phyloP scores from a whole-genome alignment of 1,140 invertebrate genomes.

The Nixonia krombeini region DNA sequence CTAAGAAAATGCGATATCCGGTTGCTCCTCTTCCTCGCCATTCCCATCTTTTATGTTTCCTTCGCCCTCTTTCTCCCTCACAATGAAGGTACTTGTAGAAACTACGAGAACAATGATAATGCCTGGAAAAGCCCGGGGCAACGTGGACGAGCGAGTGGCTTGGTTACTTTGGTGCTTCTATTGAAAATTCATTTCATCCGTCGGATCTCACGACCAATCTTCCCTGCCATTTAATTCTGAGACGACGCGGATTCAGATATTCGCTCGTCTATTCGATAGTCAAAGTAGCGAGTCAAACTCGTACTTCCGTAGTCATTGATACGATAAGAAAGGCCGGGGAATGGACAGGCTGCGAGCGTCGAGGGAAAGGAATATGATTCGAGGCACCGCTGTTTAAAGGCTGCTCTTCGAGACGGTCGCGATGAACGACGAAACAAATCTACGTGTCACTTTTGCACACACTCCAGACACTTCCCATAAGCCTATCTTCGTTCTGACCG shows the following conservation, averaged over 20 bases:
- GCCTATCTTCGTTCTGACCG: too few relatives aligned
- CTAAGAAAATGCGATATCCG: background rate
- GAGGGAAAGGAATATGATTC: too few relatives aligned
- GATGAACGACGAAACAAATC: too few relatives aligned
- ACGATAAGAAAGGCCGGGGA: background rate
- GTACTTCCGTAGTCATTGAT: background rate
- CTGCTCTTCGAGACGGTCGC: too few relatives aligned
- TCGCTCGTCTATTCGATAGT: constrained; percentile 43
- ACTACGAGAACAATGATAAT: constrained; percentile 34
- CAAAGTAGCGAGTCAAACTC: constrained; percentile 23
- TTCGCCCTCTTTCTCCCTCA: constrained; percentile 3
- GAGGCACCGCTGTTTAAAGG: too few relatives aligned
- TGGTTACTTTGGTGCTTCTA: constrained; percentile 39
- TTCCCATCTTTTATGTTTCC: background rate
- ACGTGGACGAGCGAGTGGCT: constrained; percentile 14
- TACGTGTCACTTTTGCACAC: too few relatives aligned
- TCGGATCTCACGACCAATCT: constrained; percentile 58
- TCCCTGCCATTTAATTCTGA: constrained; percentile 57
- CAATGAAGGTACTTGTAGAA: constrained; percentile 21
- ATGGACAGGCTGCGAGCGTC: too few relatives aligned
- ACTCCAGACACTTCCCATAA: too few relatives aligned
- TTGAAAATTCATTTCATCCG: constrained; percentile 63
- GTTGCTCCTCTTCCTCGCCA: background rate
- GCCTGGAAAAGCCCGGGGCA: constrained; percentile 16
- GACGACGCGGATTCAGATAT: constrained; percentile 52